phyloP scores from a whole-genome alignment of 2,113 vertebrate genomes.

The Nematolebias whitei region DNA sequence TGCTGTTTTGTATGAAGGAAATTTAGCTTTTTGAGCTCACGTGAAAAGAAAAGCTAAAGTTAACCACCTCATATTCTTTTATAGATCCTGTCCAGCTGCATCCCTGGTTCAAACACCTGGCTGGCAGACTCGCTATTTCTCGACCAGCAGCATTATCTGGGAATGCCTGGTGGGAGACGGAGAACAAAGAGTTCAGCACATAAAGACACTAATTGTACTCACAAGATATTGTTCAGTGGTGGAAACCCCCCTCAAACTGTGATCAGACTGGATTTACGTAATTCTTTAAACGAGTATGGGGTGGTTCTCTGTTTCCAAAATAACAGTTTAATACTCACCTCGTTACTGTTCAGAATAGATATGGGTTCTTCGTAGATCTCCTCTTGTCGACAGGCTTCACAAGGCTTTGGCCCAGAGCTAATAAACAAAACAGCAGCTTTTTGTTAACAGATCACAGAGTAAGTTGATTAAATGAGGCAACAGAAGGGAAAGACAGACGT shows the following conservation, averaged over 20 bases:
- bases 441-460: neutral
- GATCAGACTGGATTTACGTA: neutral
- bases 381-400: constrained; percentile 89
- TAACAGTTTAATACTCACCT: constrained; percentile 52
- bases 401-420: constrained; percentile 90
- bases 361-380: constrained; percentile 89
- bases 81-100: constrained; percentile 91
- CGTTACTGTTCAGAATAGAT: constrained; percentile 84
- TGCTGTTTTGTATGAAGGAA: neutral
- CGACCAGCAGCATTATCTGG: constrained; percentile 92
- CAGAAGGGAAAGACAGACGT: neutral
- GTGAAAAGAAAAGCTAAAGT: neutral
- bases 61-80: constrained; percentile 90
- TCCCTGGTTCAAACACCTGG: constrained; percentile 83
- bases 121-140: constrained; percentile 91
- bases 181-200: constrained; percentile 13
- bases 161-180: constrained; percentile 78
- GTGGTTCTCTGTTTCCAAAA: neutral
- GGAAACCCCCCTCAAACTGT: constrained; percentile 10
- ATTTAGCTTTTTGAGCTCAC: too few relatives aligned
- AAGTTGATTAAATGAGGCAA: constrained; percentile 10
- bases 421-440: constrained; percentile 21
- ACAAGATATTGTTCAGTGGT: neutral
- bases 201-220: neutral
- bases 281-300: constrained; percentile 8